Evolutionary conservation across 2,888 invertebrate genomes (phyloP).

Genomic region (Drosophila meridiana): DNA sequence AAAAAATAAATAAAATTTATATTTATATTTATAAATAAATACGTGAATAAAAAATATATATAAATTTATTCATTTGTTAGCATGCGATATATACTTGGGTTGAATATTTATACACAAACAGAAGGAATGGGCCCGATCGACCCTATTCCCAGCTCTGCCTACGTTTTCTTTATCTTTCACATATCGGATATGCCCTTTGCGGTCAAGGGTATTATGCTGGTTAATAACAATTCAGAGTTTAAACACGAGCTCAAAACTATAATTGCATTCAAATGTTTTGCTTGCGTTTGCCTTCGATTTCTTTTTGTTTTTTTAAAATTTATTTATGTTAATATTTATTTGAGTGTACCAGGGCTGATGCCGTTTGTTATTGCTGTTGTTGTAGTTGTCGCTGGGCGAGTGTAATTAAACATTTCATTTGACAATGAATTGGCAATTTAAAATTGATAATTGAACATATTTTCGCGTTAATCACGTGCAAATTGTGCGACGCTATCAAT

Average conservation of each 20-base stretch:
- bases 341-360: conserved; percentile 24
- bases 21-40: no score
- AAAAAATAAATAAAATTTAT: no score
- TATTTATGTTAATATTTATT: conserved; percentile 52
- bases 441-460: conserved; percentile 72
- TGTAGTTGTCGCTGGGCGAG: conserved; percentile 7
- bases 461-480: conserved; percentile 65
- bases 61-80: neutral
- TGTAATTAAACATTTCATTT: conserved; percentile 44
- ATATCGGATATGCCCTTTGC: neutral
- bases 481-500: conserved; percentile 50
- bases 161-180: neutral
- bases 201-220: neutral
- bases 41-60: neutral
- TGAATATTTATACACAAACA: no score
- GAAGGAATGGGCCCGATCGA: neutral
- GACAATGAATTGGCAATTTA: conserved; percentile 29
- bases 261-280: conserved; percentile 58
- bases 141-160: neutral
- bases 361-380: neutral
- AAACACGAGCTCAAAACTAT: conserved; percentile 29
- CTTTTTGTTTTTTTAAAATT: conserved; percentile 29
- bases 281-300: conserved; percentile 6
- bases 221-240: conserved; percentile 9
- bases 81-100: neutral